Evolutionary conservation across 1,140 invertebrate genomes (phyloP), one percentile per base, ranked within the genome.

Genomic region (Spodoptera frugiperda): DNA sequence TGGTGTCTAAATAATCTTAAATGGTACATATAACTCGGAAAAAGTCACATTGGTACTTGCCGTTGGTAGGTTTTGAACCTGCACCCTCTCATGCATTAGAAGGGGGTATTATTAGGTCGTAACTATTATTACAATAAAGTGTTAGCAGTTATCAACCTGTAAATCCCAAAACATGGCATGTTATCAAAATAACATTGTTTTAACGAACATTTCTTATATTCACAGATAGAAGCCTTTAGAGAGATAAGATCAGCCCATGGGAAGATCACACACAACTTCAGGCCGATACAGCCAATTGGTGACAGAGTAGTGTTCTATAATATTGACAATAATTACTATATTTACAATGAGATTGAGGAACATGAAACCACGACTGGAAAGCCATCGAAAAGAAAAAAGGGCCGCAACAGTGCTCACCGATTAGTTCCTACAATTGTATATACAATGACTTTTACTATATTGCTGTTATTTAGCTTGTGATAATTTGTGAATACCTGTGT

Each of bases 191-290:
- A 25, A 25, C 21, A 25, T 4, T 11, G 5, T 25, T 44, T 53
- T 49, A 10, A 53, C 6, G 4, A 19, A 30, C 1, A 53, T 15
- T n/a, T 65, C 10, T 65, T 39, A 53, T 65, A 49, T 75, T 54
- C 12, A 74, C 92, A 98, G 97, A 94, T 98, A 48, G 95, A 96
- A 77, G 95, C 94, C 49, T 98, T 98, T 84, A 95, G 98, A n/a
- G 94, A 95, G 48, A 89, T 98, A n/a, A 92, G 95, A 48, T 96
- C 95, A 1, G 91, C 95, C 30, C 94, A 96, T 70, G 96, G 97
- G 12, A 92, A 95, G 72, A 84, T 98, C 59, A 96, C 95, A 0
- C 96, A 97, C 82, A 98, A 98, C 84, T 97, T 96, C 87, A 95
- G 97, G 17, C 97, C 97, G 0, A 95, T 96, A 19, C 97, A 98